Evolutionary conservation across 2,113 vertebrate genomes (phyloP).

Genomic region (Larimichthys polyactis): DNA sequence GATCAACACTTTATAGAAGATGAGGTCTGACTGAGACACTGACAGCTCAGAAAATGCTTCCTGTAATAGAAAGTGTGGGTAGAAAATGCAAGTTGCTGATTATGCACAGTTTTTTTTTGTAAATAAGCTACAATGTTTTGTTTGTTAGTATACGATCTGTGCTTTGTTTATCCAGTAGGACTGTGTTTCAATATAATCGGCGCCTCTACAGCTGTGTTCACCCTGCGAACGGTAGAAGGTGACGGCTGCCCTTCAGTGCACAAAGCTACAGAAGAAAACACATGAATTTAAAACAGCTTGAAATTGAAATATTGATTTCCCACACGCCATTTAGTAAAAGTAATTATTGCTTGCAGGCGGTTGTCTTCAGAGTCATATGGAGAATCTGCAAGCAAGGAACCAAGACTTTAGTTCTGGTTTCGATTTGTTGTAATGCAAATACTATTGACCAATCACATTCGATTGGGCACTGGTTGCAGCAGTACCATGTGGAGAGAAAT

Average conservation of each 20-base stretch:
- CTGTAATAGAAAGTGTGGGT: neutral
- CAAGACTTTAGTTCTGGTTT: no score
- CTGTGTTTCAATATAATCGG: neutral
- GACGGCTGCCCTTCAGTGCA: neutral
- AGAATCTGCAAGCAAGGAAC: no score
- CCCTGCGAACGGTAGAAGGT: neutral
- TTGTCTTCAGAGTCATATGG: neutral
- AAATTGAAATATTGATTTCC: constrained; percentile 6
- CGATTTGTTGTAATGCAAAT: no score
- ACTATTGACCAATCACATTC: no score
- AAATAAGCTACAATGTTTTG: no score
- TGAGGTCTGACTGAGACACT: neutral
- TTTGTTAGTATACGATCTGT: neutral
- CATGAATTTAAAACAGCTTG: neutral
- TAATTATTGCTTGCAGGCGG: neutral
- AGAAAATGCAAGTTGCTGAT: neutral
- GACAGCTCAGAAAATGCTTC: neutral
- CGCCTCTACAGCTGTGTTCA: neutral
- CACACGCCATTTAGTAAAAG: neutral
- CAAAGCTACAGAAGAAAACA: neutral
- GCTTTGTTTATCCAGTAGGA: neutral
- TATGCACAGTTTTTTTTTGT: neutral
- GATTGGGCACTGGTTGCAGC: no score
- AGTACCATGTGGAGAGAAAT: no score
- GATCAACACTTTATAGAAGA: neutral